Base-by-base conservation (phyloP, 2,888 invertebrate species). In the Leucoptera coffeella region DNA sequence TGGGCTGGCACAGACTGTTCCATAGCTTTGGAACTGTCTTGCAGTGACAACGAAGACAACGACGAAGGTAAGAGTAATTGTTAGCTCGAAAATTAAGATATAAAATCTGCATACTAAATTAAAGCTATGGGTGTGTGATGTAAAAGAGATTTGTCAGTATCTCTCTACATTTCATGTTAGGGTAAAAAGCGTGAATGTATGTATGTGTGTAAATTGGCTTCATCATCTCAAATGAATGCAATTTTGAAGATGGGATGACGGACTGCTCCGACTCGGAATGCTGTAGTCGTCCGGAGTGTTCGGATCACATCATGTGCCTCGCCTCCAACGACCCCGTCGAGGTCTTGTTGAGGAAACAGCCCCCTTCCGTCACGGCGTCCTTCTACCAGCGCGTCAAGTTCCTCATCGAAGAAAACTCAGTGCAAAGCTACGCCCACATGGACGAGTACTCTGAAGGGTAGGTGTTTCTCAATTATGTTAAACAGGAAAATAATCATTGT, bases 211-310 rank as follows among this genome's bases (percentile, higher is more conserved):
- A 17, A 12, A 23, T 53, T 50, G 48, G 50, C 6, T 17, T 17
- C 29, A 25, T 25, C 23, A 32, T 24, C 21, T 26, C 26, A 34
- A 31, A 32, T 26, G 19, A 19, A 28, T 31, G 17, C 26, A 6
- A 39, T 64, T 67, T 65, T 61, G 59, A 74, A 97, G 99, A 99
- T 77, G 96, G 96, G 39, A 86, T 97, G 80, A 80, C 84, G 42
- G 99, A 99, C 77, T 99, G 99, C 72, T 90, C 93, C 37, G 99
- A 99, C 72, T 93, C 94, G 53, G 97, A 97, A 65, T 99, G 99
- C 69, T 99, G 99, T 61, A 83, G 84, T 37, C 85, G 86, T 47
- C 78, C 84, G 12, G 80, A 82, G 38, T 96, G 96, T 64, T 73
- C 82, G 25, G 88, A 90, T 47, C 88, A 90, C 67, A 84, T 91